Evolutionary conservation across 2,888 invertebrate genomes (phyloP).

Genomic region (Ceramica pisi): DNA sequence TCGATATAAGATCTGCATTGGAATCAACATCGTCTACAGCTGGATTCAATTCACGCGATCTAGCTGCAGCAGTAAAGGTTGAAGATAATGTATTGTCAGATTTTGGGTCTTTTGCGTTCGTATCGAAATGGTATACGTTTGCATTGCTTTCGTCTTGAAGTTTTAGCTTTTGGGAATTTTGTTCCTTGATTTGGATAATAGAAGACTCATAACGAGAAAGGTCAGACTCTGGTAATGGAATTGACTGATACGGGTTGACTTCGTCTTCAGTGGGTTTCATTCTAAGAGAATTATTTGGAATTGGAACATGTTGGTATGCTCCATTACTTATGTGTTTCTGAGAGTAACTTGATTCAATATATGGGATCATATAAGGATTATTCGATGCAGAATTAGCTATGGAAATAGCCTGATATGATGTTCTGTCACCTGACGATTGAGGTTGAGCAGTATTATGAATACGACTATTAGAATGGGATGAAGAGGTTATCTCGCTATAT

Average conservation of each 20-base stretch:
- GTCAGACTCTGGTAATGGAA: background rate
- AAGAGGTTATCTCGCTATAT: background rate
- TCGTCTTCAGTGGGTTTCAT: constrained; percentile 4
- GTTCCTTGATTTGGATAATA: background rate
- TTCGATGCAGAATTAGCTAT: background rate
- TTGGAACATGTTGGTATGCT: constrained; percentile 1
- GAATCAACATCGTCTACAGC: constrained; percentile 14
- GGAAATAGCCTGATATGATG: constrained; percentile 4
- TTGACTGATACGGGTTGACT: background rate
- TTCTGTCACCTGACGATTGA: background rate
- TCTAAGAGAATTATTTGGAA: constrained; percentile 9
- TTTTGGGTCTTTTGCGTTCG: background rate
- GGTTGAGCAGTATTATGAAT: background rate
- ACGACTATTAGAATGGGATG: background rate
- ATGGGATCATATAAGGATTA: constrained; percentile 2
- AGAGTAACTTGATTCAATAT: constrained; percentile 6
- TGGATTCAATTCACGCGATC: constrained; percentile 25
- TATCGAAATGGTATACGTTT: constrained; percentile 1
- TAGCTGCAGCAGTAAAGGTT: background rate
- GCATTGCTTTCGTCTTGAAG: constrained; percentile 2
- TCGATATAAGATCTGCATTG: constrained; percentile 17
- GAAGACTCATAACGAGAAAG: constrained; percentile 1
- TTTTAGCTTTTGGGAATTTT: background rate
- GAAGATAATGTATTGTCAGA: constrained; percentile 3
- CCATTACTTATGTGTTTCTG: constrained; percentile 12